These are phyloP conservation scores for Agriopis marginaria DNA, from an alignment of 2,888 invertebrate genomes.

Conservation along the genomic window DNA sequence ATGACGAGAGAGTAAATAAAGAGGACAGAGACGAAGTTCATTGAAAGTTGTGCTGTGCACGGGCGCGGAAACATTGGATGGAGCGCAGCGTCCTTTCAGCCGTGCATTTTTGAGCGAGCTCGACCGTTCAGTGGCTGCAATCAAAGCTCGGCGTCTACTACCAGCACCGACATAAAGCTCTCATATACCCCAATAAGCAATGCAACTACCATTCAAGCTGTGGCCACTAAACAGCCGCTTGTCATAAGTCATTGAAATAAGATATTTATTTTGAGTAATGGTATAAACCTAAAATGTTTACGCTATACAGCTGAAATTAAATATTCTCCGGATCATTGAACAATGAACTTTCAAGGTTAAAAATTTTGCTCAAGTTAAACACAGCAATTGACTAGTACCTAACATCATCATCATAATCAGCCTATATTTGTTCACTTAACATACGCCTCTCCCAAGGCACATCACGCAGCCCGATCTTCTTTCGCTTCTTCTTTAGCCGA, in stretches of 20 bases:
- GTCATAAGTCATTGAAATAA: not conserved
- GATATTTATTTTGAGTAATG: not conserved
- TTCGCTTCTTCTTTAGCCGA: not conserved
- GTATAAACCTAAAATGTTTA: not conserved
- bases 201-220: slow-evolving; percentile 15
- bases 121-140: slow-evolving; percentile 58
- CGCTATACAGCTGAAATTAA: not conserved
- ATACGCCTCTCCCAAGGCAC: not conserved
- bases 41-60: slow-evolving; percentile 56
- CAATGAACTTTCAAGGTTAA: slow-evolving; percentile 12
- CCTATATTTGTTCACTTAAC: too few relatives aligned
- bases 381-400: too few relatives aligned
- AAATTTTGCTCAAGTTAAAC: slow-evolving; percentile 2
- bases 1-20: slow-evolving; percentile 45
- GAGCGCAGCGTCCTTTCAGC: slow-evolving; percentile 64
- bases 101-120: slow-evolving; percentile 59
- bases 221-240: slow-evolving; percentile 1
- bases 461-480: too few relatives aligned
- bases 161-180: slow-evolving; percentile 28
- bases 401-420: not conserved
- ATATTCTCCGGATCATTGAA: slow-evolving; percentile 8
- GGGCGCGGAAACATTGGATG: slow-evolving; percentile 64
- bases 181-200: slow-evolving; percentile 33
- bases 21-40: slow-evolving; percentile 55
- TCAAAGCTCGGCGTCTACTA: slow-evolving; percentile 63